Percentiles rank a stretch among this genome's conserved stretches.
phyloP scores from a whole-genome alignment of 2,888 invertebrate genomes.

The Antitype chi region DNA sequence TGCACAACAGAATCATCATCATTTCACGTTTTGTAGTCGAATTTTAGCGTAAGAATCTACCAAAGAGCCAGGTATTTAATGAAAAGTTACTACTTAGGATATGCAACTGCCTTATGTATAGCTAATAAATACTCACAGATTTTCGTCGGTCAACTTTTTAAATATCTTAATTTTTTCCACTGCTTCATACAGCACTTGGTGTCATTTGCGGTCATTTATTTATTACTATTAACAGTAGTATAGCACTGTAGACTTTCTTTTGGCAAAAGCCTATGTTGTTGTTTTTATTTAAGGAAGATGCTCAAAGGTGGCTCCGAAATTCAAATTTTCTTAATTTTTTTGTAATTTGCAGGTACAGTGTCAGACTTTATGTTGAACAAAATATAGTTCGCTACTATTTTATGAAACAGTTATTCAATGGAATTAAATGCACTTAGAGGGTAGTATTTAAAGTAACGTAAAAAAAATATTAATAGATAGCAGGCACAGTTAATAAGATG shows the following conservation, averaged over 20 bases:
- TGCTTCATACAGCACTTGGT: background rate
- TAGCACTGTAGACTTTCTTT: background rate
- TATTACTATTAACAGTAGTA: constrained; percentile 4
- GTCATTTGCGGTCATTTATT: constrained; percentile 21
- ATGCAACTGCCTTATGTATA: constrained; percentile 4
- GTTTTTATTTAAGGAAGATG: background rate
- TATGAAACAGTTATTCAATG: too few relatives aligned
- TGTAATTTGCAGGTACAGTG: too few relatives aligned
- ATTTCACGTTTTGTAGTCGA: constrained; percentile 38
- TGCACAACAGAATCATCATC: too few relatives aligned
- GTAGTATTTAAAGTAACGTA: too few relatives aligned
- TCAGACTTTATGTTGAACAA: too few relatives aligned
- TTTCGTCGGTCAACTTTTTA: background rate
- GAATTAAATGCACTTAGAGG: too few relatives aligned
- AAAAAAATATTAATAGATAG: too few relatives aligned
- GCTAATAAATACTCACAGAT: constrained; percentile 3
- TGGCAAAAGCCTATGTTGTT: background rate
- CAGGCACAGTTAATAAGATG: too few relatives aligned
- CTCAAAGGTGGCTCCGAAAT: too few relatives aligned
- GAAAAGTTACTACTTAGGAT: constrained; percentile 45
- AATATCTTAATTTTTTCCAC: background rate
- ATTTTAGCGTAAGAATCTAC: constrained; percentile 35
- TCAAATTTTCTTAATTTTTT: too few relatives aligned
- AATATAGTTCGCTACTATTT: too few relatives aligned
- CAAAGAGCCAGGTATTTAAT: constrained; percentile 47